Base-by-base conservation (phyloP, 2,113 vertebrate species). In the Ranitomeya variabilis region DNA sequence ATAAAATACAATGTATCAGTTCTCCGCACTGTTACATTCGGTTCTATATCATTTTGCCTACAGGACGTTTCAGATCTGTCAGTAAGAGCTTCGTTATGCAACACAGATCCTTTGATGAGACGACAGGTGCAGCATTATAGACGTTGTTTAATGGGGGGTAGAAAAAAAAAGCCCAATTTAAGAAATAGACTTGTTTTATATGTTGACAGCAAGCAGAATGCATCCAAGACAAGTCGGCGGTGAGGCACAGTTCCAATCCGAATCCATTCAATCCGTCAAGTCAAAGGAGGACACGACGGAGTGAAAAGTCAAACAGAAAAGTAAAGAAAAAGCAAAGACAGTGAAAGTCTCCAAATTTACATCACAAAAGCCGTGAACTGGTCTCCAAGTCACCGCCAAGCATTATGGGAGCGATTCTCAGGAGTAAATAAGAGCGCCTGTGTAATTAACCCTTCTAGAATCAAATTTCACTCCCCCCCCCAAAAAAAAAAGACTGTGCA, bases 271-370 rank as follows among this genome's bases (percentile, higher is more conserved):
- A 31, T 12, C 60, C 62, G 59, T 52, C 21, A 66, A 83, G 80
- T 83, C 80, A 83, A 64, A 66, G 31, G 80, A 83, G 80, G 80
- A 66, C 60, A 66, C 80, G 12, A 45, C 18, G 15, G 51, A 23
- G 77, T 23, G 52, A 79, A 78, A 64, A 66, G 80, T 66, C 80
- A 66, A 64, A 83, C 80, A 18, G n/a, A 82, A 83, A 83, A 60
- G 64, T 59, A 45, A 45, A 31, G 26, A 10, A 62, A 82, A 82
- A 82, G 80, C 37, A 83, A 21, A 74, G 71, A 74, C 19, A 79
- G 77, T 55, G 77, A 79, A 83, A 45, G 60, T 51, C 80, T n/a
- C 16, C 60, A 66, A 83, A 83, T 83, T 83, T 83, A 51, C 80
- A 83, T 83, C 1, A 66, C 60, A 83, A 83, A 14, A 66, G 59